Evolutionary conservation across 2,113 vertebrate genomes (phyloP).

Genomic region (Sylvilagus bachmani): DNA sequence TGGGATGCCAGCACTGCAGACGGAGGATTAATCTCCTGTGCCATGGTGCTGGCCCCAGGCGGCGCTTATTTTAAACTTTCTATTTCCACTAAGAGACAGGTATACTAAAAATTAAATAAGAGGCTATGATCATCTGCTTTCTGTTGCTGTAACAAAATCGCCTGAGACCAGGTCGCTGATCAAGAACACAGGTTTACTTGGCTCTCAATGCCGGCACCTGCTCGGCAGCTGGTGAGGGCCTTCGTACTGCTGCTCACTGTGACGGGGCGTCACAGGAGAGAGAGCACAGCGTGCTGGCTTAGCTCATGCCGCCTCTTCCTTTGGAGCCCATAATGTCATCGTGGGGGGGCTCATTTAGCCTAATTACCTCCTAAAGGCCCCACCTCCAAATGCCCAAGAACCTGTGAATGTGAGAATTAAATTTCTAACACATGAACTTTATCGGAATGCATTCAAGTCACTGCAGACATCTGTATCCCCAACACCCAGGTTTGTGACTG

Average conservation of each 20-base stretch:
- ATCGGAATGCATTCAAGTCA: neutral
- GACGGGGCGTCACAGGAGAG: neutral
- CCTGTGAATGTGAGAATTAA: neutral
- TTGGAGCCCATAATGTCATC: neutral
- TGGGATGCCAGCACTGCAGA: too few relatives aligned
- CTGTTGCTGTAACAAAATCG: neutral
- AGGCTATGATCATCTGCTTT: neutral
- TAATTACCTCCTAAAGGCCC: neutral
- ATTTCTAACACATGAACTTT: neutral
- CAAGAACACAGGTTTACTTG: neutral
- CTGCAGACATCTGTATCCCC: neutral
- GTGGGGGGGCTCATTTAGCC: neutral
- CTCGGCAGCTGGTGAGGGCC: neutral
- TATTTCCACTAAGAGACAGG: neutral
- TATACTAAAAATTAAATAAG: neutral
- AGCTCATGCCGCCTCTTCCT: neutral
- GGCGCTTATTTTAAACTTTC: neutral
- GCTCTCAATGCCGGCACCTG: neutral
- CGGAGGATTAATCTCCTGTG: too few relatives aligned
- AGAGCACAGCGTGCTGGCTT: neutral
- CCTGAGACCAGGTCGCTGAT: neutral
- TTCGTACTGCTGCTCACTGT: neutral
- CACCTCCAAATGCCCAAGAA: neutral
- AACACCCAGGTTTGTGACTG: neutral
- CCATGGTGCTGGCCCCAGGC: too few relatives aligned